Conservation (phyloP, 2,888 invertebrate genomes). For the Anarsia innoxiella region DNA sequence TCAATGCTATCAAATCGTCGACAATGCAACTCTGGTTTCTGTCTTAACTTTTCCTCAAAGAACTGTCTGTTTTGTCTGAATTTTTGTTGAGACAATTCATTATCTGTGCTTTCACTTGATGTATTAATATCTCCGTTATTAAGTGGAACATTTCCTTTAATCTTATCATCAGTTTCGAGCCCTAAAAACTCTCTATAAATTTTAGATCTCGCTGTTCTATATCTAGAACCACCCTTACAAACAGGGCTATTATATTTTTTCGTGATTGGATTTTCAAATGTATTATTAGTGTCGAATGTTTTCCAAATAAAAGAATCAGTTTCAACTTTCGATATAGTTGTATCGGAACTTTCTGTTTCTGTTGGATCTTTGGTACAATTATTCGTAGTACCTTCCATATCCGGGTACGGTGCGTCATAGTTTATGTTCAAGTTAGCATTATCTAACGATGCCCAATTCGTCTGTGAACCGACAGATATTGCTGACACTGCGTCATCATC, state of each 20-base stretch:
- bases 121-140: constrained; percentile 11
- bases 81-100: constrained; percentile 20
- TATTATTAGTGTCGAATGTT: constrained; percentile 20
- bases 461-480: constrained; percentile 21
- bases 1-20: constrained; percentile 35
- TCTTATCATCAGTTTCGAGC: constrained; percentile 23
- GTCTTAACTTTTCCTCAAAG: constrained; percentile 28
- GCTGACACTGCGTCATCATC: constrained; percentile 23
- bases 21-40: too few relatives aligned
- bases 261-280: constrained; percentile 19
- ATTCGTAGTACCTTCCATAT: constrained; percentile 20
- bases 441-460: constrained; percentile 20
- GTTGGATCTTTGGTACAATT: constrained; percentile 21
- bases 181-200: constrained; percentile 39
- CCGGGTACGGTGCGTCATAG: constrained; percentile 22
- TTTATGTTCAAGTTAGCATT: constrained; percentile 14
- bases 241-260: constrained; percentile 35
- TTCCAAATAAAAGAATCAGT: constrained; percentile 48
- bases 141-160: constrained; percentile 10
- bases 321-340: constrained; percentile 40
- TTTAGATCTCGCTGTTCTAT: constrained; percentile 33
- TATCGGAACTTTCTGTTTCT: too few relatives aligned
- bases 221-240: constrained; percentile 32
- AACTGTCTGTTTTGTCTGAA: constrained; percentile 25
- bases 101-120: constrained; percentile 27